Evolutionary conservation across 1,140 invertebrate species (phyloP), one percentile per base, ranked within the genome.

Genomic region (Camponotus pennsylvanicus): DNA sequence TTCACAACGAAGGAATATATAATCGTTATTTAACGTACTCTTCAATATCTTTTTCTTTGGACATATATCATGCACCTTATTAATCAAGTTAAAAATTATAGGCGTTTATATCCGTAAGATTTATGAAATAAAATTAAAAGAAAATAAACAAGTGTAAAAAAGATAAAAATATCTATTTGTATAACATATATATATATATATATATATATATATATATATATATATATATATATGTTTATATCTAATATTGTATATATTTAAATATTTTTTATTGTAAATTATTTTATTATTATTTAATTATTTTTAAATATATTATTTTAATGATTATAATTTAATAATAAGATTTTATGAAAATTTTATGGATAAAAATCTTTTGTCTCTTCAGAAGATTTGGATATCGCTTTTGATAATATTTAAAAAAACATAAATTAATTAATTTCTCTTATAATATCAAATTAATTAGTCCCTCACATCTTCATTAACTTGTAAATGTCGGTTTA

Each of bases 21-120:
- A 32, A 0, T 70, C 11, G 27, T 80, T 57, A 80, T 13, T 70
- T 80, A 80, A 70, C 13, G 15, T 40, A 40, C 21, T 40, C 34
- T 70, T 40, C 15, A 7, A 52, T 57, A 59, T 57, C n/a, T 21
- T n/a, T 21, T 59, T 59, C 18, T 21, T 55, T 34, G n/a, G 11
- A 0, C 8, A 70, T 21, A 42, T 1, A 70, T 52, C 13, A 18
- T 27, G 5, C 5, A 32, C 42, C 40, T 70, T 21, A 21, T 15
- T 34, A 9, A 49, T 64, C 27, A 34, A 34, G 3, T 11, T 64
- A 8, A 8, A 27, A 61, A 32, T 61, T 15, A 34, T 13, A 4
- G 27, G 8, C 3, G 18, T 71, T 21, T 5, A 3, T 34, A 1
- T 45, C 11, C 9, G 9, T 15, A 6, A 52, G 3, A 52, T 6